Percentiles rank a stretch among this genome's conserved stretches.
Conservation (phyloP, 1,140 invertebrate species). For the Cyclargus thomasi region DNA sequence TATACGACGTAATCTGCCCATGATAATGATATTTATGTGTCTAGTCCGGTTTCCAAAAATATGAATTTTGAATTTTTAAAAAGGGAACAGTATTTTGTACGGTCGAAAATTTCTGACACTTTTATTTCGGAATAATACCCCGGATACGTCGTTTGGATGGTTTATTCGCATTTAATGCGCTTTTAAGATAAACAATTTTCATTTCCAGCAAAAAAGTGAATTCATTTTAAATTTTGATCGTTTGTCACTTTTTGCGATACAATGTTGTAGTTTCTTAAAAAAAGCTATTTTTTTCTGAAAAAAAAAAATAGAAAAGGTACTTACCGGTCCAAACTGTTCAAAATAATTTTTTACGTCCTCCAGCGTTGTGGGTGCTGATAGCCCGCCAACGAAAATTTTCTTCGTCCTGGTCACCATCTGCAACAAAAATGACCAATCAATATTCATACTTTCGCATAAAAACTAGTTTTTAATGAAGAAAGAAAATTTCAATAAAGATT, state of each 20-base stretch:
- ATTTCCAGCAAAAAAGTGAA: too few relatives aligned
- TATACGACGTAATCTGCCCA: conserved; percentile 4
- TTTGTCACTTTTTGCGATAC: background rate
- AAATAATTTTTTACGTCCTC: conserved; percentile 99
- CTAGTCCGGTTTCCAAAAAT: conserved; percentile 1
- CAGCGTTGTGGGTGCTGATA: conserved; percentile 98
- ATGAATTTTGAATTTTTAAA: background rate
- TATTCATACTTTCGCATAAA: background rate
- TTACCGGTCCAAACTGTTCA: conserved; percentile 99
- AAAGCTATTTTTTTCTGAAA: too few relatives aligned
- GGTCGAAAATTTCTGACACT: background rate
- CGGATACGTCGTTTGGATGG: background rate
- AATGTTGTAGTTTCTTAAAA: background rate
- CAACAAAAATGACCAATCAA: conserved; percentile 46
- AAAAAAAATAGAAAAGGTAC: conserved; percentile 61
- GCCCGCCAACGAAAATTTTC: conserved; percentile 99
- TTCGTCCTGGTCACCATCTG: conserved; percentile 99
- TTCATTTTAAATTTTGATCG: too few relatives aligned
- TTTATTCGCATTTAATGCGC: background rate
- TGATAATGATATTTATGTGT: conserved; percentile 9
- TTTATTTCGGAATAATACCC: background rate
- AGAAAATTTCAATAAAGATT: too few relatives aligned
- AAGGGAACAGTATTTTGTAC: background rate
- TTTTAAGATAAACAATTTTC: too few relatives aligned
- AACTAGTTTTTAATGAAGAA: too few relatives aligned